phyloP scores from a whole-genome alignment of 2,888 invertebrate species.

The Campopleginae sp. region DNA sequence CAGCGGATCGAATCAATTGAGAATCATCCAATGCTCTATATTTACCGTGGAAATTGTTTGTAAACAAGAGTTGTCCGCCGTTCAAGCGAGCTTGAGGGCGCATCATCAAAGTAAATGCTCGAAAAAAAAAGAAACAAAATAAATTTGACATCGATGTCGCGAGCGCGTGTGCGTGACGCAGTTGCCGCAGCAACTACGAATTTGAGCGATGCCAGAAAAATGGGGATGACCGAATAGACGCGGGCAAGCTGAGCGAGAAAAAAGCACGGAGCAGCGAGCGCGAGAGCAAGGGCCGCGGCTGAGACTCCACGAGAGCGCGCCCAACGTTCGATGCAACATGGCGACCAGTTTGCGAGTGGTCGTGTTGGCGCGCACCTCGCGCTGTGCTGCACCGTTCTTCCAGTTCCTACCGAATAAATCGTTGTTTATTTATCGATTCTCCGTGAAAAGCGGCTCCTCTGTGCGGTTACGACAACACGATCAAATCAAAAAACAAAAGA shows the following conservation, averaged over 20 bases:
- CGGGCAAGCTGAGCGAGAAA: not conserved
- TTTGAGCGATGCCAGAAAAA: not conserved
- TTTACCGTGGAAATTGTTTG: too few relatives aligned
- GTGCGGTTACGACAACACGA: not conserved
- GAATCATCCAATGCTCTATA: too few relatives aligned
- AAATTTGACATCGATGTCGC: too few relatives aligned
- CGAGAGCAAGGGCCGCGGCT: not conserved
- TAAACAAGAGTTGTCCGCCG: too few relatives aligned
- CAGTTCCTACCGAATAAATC: slow-evolving; percentile 60
- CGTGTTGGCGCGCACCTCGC: slow-evolving; percentile 75
- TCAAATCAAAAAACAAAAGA: not conserved
- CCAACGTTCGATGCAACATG: slow-evolving; percentile 72
- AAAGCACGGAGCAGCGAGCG: not conserved
- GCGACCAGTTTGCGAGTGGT: slow-evolving; percentile 78
- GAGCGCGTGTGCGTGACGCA: too few relatives aligned
- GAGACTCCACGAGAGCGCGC: not conserved
- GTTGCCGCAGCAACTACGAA: too few relatives aligned
- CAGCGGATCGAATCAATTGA: too few relatives aligned
- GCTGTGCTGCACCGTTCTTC: slow-evolving; percentile 62
- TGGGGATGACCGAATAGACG: not conserved
- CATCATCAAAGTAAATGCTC: too few relatives aligned
- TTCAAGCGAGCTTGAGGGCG: too few relatives aligned
- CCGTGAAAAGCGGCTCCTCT: slow-evolving; percentile 68
- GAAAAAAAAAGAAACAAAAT: too few relatives aligned
- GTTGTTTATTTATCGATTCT: slow-evolving; percentile 73